phyloP scores from a whole-genome alignment of 2,888 invertebrate genomes.

The Pachydiplax longipennis region DNA sequence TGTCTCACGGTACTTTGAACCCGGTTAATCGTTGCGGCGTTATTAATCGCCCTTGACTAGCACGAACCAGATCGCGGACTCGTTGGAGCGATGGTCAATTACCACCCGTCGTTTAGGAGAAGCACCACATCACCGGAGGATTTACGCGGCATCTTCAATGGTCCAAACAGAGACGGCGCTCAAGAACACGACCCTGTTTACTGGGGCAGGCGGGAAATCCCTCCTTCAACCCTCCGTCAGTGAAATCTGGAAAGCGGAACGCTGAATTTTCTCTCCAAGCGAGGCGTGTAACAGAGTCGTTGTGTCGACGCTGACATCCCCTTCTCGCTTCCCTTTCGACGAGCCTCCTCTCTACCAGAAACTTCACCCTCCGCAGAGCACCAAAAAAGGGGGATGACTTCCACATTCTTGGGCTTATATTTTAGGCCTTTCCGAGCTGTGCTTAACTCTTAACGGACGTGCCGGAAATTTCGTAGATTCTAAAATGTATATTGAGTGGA shows the following conservation, averaged over 20 bases:
- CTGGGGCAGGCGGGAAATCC: not conserved
- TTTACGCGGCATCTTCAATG: constrained; percentile 4
- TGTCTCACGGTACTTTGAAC: constrained; percentile 18
- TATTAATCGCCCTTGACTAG: not conserved
- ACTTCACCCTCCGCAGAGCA: constrained; percentile 32
- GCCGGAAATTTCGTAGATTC: not conserved
- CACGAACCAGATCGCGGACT: not conserved
- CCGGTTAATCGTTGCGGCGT: not conserved
- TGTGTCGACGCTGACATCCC: constrained; percentile 7
- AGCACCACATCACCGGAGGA: not conserved
- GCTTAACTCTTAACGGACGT: not conserved
- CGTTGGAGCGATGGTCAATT: not conserved
- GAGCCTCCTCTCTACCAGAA: not conserved
- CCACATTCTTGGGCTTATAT: not conserved
- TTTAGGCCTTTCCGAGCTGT: not conserved
- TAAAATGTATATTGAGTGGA: no score
- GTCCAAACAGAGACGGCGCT: not conserved
- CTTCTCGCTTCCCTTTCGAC: not conserved
- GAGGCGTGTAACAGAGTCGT: constrained; percentile 25
- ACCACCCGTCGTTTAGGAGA: no score
- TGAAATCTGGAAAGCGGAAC: constrained; percentile 41
- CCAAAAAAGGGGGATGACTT: not conserved
- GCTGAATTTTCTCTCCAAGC: constrained; percentile 28
- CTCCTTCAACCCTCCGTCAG: not conserved
- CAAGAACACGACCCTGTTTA: not conserved